Evolutionary conservation across 2,113 vertebrate species (phyloP), one percentile per base, ranked within the genome.

Genomic region (Sapayoa aenigma): DNA sequence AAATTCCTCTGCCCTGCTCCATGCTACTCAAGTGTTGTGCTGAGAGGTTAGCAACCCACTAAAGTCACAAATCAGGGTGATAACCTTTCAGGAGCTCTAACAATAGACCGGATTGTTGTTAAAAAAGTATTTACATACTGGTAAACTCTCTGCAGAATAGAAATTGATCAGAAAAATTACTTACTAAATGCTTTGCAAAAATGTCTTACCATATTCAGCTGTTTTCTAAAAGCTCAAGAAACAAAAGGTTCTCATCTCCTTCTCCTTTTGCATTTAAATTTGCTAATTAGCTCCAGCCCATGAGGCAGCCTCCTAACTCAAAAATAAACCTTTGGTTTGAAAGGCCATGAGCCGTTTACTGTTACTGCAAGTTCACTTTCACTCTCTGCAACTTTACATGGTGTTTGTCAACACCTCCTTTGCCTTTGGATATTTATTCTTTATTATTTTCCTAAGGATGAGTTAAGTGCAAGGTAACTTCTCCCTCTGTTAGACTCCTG

Each of bases 351-450:
- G 69, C 23, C 73, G 63, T 71, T 66, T 78, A 79, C 59, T 72
- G 56, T 46, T 53, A 20, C 19, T 90, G 47, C 67, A 47, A 15
- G 30, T 47, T 90, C 59, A 39, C 71, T 92, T 90, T 12, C 69
- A 46, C 59, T 47, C 53, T 63, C 77, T 60, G 39, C 62, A 74
- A 22, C 30, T 66, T 80, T 59, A 39, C 65, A 27, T 30, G 19
- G 41, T n/a, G 52, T 67, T 80, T 88, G 47, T 52, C 73, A 90
- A 49, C 12, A 3, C 8, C 53, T 75, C 52, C 25, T 80, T 93
- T 89, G 79, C 84, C 75, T 91, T 90, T 60, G 49, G 60, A 53
- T 77, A 81, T 79, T 93, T 93, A 80, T 74, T 80, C n/a, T 73
- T 89, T 74, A 33, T 21, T 79, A 9, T 69, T 92, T 89, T 44